Conservation (phyloP, 1,140 invertebrate genomes). For the Thalassaphorura encarpata region DNA sequence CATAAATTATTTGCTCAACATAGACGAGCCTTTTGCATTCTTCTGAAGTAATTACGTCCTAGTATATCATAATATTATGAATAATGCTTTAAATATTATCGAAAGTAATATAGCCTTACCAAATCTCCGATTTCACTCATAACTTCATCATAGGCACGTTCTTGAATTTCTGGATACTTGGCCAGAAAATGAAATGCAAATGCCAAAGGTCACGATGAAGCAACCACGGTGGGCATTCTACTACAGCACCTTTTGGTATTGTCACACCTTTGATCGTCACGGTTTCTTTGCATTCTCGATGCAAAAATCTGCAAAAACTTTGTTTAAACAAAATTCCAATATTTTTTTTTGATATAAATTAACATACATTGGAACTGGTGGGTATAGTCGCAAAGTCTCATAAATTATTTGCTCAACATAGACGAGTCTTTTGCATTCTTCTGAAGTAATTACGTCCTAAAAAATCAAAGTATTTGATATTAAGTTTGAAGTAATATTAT, state of each 20-base stretch:
- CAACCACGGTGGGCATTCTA: conserved; percentile 35
- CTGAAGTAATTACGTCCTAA: conserved; percentile 24
- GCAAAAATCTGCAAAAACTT: conserved; percentile 25
- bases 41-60: conserved; percentile 27
- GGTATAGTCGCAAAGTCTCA: conserved; percentile 34
- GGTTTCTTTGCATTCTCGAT: conserved; percentile 33
- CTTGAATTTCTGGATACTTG: conserved; percentile 29
- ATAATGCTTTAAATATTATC: too few relatives aligned
- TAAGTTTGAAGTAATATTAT: too few relatives aligned
- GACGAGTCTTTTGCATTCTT: conserved; percentile 28
- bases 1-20: conserved; percentile 31
- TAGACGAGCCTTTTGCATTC: conserved; percentile 28
- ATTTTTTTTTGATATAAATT: too few relatives aligned
- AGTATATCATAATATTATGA: neutral
- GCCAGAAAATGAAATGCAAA: conserved; percentile 29
- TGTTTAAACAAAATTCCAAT: too few relatives aligned
- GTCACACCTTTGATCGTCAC: conserved; percentile 34
- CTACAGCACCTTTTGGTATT: conserved; percentile 35
- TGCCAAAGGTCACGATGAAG: conserved; percentile 38
- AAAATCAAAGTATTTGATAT: too few relatives aligned
- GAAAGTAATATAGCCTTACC: conserved; percentile 20
- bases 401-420: conserved; percentile 31
- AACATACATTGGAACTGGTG: conserved; percentile 32
- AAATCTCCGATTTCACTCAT: conserved; percentile 29
- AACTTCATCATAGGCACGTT: conserved; percentile 27